These are phyloP conservation scores for Drosophila tristis DNA, from an alignment of 1,140 invertebrate genomes.

Conservation along the genomic window DNA sequence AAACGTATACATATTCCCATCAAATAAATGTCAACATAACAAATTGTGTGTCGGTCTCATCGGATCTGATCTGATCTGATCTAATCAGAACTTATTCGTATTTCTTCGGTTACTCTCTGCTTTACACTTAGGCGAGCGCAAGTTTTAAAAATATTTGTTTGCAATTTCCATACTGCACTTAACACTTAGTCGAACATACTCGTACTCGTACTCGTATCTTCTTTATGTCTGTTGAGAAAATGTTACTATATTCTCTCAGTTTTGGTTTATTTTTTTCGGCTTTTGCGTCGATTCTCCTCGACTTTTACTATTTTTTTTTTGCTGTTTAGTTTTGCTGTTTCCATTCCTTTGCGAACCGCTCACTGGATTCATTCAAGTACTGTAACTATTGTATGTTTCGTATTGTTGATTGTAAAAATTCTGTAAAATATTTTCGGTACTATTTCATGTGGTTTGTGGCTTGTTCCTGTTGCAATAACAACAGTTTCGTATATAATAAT, in stretches of 20 bases:
- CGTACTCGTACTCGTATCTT: too few species aligned
- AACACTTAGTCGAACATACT: slow-evolving; percentile 73
- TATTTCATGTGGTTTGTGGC: slow-evolving; percentile 59
- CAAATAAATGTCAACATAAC: slow-evolving; percentile 74
- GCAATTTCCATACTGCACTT: slow-evolving; percentile 50
- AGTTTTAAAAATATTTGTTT: slow-evolving; percentile 73
- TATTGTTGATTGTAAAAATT: slow-evolving; percentile 65
- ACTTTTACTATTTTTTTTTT: slow-evolving; percentile 72
- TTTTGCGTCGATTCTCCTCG: slow-evolving; percentile 34
- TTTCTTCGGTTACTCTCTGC: slow-evolving; percentile 21
- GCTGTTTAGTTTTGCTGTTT: slow-evolving; percentile 43
- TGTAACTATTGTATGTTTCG: slow-evolving; percentile 22
- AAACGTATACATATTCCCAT: slow-evolving; percentile 33
- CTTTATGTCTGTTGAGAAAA: slow-evolving; percentile 58
- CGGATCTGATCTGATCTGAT: slow-evolving; percentile 27
- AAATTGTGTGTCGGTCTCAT: slow-evolving; percentile 49
- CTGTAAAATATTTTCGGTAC: slow-evolving; percentile 80
- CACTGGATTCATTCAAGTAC: slow-evolving; percentile 30
- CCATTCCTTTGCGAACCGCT: slow-evolving; percentile 31
- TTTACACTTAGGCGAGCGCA: slow-evolving; percentile 55
- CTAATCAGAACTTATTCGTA: slow-evolving; percentile 33
- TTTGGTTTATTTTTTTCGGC: slow-evolving; percentile 62
- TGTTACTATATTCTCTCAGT: slow-evolving; percentile 67
- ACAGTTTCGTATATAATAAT: slow-evolving; percentile 58
- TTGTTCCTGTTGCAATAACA: slow-evolving; percentile 69